Evolutionary conservation across 2,888 invertebrate genomes (phyloP).

Genomic region (Drosophila engyochracea): DNA sequence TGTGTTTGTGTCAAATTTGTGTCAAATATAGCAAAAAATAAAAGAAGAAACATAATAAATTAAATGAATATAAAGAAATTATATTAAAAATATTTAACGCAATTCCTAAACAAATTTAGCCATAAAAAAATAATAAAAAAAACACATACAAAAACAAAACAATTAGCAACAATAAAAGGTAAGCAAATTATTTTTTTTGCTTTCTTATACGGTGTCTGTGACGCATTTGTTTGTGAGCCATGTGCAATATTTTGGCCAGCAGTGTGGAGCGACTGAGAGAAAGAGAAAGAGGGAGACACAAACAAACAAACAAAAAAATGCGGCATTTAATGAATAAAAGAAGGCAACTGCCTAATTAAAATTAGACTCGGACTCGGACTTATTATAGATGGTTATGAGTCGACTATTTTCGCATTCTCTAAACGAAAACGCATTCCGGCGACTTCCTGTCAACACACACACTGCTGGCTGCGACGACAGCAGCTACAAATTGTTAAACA

Average conservation of each 20-base stretch:
- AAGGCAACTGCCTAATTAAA: constrained; percentile 49
- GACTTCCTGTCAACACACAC: constrained; percentile 68
- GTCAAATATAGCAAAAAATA: constrained; percentile 38
- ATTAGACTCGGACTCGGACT: constrained; percentile 8
- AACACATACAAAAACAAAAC: constrained; percentile 18
- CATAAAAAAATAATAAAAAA: constrained; percentile 30
- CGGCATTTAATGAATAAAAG: constrained; percentile 32
- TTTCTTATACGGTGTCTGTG: constrained; percentile 16
- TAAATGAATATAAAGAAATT: constrained; percentile 6
- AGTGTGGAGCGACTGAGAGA: constrained; percentile 26
- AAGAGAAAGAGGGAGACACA: too few relatives aligned
- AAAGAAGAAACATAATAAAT: constrained; percentile 24
- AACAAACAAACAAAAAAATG: constrained; percentile 22
- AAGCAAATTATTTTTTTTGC: constrained; percentile 15
- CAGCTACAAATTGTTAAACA: constrained; percentile 42
- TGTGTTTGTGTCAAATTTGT: constrained; percentile 43
- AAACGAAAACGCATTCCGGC: constrained; percentile 62
- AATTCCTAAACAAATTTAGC: constrained; percentile 74
- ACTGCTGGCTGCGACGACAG: constrained; percentile 20
- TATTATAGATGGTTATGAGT: constrained; percentile 36
- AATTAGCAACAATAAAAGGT: constrained; percentile 25
- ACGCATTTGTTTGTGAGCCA: constrained; percentile 12
- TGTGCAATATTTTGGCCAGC: constrained; percentile 34
- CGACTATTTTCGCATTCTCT: constrained; percentile 42
- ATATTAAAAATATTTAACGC: constrained; percentile 52